These are phyloP conservation scores for Ophraella communa DNA, from an alignment of 2,888 invertebrate species.

Conservation along the genomic window DNA sequence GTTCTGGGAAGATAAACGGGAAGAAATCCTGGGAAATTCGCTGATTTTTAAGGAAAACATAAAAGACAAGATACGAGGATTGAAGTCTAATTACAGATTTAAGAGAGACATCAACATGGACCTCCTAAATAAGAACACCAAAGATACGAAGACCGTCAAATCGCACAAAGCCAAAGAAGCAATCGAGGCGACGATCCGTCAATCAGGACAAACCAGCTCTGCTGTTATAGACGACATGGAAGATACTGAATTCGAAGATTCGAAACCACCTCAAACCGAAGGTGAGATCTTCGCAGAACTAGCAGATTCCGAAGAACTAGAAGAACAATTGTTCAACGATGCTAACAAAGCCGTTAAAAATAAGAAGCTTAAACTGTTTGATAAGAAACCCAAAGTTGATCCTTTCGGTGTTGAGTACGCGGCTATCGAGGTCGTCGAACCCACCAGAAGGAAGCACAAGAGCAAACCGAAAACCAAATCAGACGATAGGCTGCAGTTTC, in stretches of 20 bases:
- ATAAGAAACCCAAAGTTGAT: constrained; percentile 29
- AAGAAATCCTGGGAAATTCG: constrained; percentile 31
- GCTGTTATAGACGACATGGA: constrained; percentile 41
- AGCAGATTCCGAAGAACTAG: constrained; percentile 34
- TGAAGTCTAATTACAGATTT: constrained; percentile 29
- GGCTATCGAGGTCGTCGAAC: constrained; percentile 22
- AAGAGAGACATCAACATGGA: constrained; percentile 53
- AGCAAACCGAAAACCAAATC: constrained; percentile 20
- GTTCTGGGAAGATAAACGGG: constrained; percentile 32
- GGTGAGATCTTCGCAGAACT: constrained; percentile 40
- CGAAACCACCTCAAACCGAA: constrained; percentile 1
- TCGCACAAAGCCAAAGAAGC: constrained; percentile 30
- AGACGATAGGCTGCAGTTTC: constrained; percentile 32
- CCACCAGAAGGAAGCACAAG: constrained; percentile 16
- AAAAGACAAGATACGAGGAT: constrained; percentile 28
- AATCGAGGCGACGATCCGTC: constrained; percentile 41
- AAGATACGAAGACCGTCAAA: constrained; percentile 12
- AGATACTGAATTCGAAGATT: constrained; percentile 20
- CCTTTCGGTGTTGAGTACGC: constrained; percentile 19
- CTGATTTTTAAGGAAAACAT: constrained; percentile 20
- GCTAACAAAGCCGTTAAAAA: constrained; percentile 15
- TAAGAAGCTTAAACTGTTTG: constrained; percentile 23
- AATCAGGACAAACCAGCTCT: constrained; percentile 41
- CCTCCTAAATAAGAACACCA: constrained; percentile 45
- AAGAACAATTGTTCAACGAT: constrained; percentile 21